Evolutionary conservation across 2,113 vertebrate species (phyloP).

Genomic region (Jaculus jaculus): DNA sequence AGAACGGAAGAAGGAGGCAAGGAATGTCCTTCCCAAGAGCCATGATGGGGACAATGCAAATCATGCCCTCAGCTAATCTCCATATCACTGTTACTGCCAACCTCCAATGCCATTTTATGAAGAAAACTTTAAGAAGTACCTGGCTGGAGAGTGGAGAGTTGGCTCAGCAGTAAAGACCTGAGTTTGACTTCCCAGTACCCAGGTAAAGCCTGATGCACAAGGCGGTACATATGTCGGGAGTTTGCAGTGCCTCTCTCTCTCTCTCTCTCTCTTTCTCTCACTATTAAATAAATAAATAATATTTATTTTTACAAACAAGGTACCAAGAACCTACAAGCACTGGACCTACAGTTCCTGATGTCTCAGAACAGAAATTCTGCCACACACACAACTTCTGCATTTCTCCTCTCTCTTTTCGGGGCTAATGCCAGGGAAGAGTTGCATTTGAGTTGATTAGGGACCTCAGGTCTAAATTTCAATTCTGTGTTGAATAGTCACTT

Average conservation of each 20-base stretch:
- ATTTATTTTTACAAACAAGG: neutral
- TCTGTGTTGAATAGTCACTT: conserved; percentile 66
- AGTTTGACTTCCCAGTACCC: no score
- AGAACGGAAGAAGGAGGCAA: neutral
- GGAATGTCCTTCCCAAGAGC: neutral
- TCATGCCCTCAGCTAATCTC: neutral
- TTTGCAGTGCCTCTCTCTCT: no score
- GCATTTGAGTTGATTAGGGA: conserved; percentile 61
- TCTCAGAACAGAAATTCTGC: neutral
- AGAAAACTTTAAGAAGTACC: conserved; percentile 7
- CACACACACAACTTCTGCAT: neutral
- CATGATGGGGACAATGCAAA: neutral
- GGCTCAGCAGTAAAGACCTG: no score
- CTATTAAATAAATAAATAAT: no score
- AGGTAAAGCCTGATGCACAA: no score
- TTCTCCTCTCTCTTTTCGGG: neutral
- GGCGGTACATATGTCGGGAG: no score
- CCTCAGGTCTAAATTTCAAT: conserved; percentile 67
- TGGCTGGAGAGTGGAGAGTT: no score
- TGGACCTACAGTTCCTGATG: neutral
- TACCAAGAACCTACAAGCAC: neutral
- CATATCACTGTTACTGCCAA: neutral
- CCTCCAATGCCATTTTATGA: neutral
- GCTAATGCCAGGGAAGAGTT: conserved; percentile 26
- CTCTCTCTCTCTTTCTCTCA: no score